phyloP scores from a whole-genome alignment of 2,888 invertebrate species.

The Anticlea derivata region DNA sequence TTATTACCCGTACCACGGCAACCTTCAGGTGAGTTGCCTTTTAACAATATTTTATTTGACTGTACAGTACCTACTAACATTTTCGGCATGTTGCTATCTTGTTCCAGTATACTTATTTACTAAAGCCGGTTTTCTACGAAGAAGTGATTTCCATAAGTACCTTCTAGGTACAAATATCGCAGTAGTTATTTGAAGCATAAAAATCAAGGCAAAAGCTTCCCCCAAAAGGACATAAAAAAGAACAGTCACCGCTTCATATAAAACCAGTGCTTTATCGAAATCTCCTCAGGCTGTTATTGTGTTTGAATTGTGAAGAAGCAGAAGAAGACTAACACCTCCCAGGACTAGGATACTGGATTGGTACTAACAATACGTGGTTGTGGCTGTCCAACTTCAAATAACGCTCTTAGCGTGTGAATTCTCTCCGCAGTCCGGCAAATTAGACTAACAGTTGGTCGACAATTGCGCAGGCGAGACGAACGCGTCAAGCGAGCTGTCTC shows the following conservation, averaged over 20 bases:
- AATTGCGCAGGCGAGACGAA: slow-evolving; percentile 71
- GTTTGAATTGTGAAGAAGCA: too few relatives aligned
- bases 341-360: too few relatives aligned
- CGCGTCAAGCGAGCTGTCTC: slow-evolving; percentile 77
- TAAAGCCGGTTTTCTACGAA: too few relatives aligned
- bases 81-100: not conserved
- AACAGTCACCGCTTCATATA: too few relatives aligned
- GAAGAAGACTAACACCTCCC: slow-evolving; percentile 9
- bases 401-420: slow-evolving; percentile 14
- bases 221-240: too few relatives aligned
- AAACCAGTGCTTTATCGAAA: too few relatives aligned
- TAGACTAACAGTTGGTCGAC: slow-evolving; percentile 14
- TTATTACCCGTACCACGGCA: slow-evolving; percentile 76
- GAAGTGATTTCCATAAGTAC: too few relatives aligned
- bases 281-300: too few relatives aligned
- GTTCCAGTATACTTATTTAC: too few relatives aligned
- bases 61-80: not conserved
- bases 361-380: slow-evolving; percentile 17
- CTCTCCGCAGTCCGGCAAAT: slow-evolving; percentile 19
- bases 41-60: not conserved
- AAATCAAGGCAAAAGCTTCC: too few relatives aligned
- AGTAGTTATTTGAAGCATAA: too few relatives aligned
- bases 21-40: slow-evolving; percentile 62
- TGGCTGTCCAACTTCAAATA: slow-evolving; percentile 10
- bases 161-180: too few relatives aligned